Evolutionary conservation across 2,113 vertebrate genomes (phyloP).

Genomic region (Centropus bengalensis): DNA sequence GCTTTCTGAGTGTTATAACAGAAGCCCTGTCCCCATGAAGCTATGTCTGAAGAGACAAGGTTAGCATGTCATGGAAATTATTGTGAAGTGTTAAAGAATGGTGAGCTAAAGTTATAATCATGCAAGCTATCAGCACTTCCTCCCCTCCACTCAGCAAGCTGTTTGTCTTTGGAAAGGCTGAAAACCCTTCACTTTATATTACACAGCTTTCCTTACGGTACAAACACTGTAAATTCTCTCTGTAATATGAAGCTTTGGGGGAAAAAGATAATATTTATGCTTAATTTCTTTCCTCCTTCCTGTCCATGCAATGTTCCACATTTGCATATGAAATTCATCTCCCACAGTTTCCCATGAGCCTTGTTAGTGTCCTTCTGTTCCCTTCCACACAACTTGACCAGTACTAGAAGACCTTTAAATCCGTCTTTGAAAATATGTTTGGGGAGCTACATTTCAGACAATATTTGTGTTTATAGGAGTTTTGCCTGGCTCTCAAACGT

Average conservation of each 20-base stretch:
- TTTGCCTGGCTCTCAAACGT: not conserved
- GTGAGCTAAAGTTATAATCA: not conserved
- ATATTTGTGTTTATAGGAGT: not conserved
- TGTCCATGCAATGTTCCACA: not conserved
- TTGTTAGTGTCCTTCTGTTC: constrained; percentile 1
- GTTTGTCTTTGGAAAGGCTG: not conserved
- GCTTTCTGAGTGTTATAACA: not conserved
- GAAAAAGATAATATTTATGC: not conserved
- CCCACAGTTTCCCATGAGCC: constrained; percentile 12
- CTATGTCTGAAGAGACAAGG: not conserved
- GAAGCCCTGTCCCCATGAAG: not conserved
- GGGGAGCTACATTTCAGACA: not conserved
- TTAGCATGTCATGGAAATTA: not conserved
- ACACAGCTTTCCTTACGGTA: not conserved
- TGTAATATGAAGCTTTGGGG: not conserved
- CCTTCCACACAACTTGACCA: constrained; percentile 9
- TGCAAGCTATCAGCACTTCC: not conserved
- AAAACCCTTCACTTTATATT: not conserved
- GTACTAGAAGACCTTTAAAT: constrained; percentile 9
- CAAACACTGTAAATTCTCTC: constrained; percentile 6
- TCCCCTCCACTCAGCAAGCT: not conserved
- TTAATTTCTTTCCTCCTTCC: not conserved
- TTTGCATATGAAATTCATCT: constrained; percentile 11
- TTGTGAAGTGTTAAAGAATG: not conserved
- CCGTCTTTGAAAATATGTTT: not conserved